Evolutionary conservation across 2,888 invertebrate species (phyloP).

Genomic region (Synergus umbraculus): DNA sequence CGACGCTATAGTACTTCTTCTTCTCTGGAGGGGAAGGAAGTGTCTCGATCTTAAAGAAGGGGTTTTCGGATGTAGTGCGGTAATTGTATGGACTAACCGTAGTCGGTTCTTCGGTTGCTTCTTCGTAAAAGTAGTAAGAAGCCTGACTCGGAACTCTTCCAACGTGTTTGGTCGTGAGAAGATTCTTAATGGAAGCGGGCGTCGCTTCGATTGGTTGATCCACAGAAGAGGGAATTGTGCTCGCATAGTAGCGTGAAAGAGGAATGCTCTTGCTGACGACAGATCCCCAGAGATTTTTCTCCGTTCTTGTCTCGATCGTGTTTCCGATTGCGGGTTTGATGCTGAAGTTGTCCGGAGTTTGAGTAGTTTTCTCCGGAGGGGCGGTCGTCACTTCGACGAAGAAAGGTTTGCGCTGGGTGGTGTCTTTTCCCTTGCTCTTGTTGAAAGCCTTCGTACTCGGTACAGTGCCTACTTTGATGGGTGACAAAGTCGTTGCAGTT

Average conservation of each 20-base stretch:
- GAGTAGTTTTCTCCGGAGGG: slow-evolving; percentile 54
- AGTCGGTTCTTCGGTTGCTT: slow-evolving; percentile 71
- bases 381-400: slow-evolving; percentile 65
- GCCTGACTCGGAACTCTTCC: slow-evolving; percentile 71
- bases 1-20: slow-evolving; percentile 57
- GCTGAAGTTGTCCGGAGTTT: slow-evolving; percentile 59
- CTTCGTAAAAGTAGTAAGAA: slow-evolving; percentile 85
- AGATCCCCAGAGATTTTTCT: slow-evolving; percentile 74
- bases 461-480: slow-evolving; percentile 62
- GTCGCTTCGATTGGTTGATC: slow-evolving; percentile 69
- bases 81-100: slow-evolving; percentile 56
- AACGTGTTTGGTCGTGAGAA: slow-evolving; percentile 60
- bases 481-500: slow-evolving; percentile 43
- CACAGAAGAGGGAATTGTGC: slow-evolving; percentile 74
- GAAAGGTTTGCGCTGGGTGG: slow-evolving; percentile 44
- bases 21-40: slow-evolving; percentile 51
- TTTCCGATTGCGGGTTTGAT: slow-evolving; percentile 60
- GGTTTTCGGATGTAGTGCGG: slow-evolving; percentile 64
- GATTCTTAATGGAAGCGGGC: slow-evolving; percentile 61
- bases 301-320: slow-evolving; percentile 69
- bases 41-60: slow-evolving; percentile 59
- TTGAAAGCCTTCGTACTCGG: slow-evolving; percentile 42
- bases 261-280: slow-evolving; percentile 82
- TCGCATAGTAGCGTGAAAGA: slow-evolving; percentile 82
- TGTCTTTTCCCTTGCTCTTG: slow-evolving; percentile 45